Base-by-base conservation (phyloP, 2,797 vertebrate genomes). In the Huso huso region DNA sequence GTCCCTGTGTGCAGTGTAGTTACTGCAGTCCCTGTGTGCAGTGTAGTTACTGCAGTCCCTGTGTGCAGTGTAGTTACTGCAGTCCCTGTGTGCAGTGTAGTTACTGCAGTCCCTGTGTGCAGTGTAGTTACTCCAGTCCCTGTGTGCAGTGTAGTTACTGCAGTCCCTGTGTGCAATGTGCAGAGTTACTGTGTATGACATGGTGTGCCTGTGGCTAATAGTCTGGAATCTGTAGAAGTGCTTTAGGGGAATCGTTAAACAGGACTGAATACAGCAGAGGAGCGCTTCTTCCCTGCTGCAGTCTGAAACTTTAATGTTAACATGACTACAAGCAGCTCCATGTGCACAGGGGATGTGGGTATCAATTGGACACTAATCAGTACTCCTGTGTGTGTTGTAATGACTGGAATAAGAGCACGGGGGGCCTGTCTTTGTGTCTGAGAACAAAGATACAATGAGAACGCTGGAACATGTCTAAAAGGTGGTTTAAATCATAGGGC, bases 251-350 rank as follows among this genome's bases (percentile, higher is more conserved):
- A 62, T 51, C 70, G 68, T 66, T 60, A 37, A 64, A 81, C 83
- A 81, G 78, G 65, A 58, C 11, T 61, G 71, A 61, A 75, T 74
- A 69, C 74, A 72, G 62, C 57, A 65, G 8, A 70, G 62, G 67
- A 72, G 72, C 67, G 70, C 66, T 48, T 50, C 49, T 73, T 70
- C 86, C 80, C 82, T 11, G 61, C 74, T 63, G 69, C 78, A 66
- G 70, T 66, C 82, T 91, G 77, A 91, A 90, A 90, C 77, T 89
- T 90, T 90, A 91, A 91, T 91, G 88, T 59, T 6, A 71, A 87
- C 84, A 88, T 10, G 71, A 75, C 71, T 68, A 81, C 75, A 71
- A 76, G 70, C 71, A 8, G 75, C 75, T 69, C 73, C 68, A 73
- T 76, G 76, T 78, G 79, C 77, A 73, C 66, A 66, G 81, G 78